Base-by-base conservation (phyloP, 2,797 vertebrate species). In the Tinamus major region DNA sequence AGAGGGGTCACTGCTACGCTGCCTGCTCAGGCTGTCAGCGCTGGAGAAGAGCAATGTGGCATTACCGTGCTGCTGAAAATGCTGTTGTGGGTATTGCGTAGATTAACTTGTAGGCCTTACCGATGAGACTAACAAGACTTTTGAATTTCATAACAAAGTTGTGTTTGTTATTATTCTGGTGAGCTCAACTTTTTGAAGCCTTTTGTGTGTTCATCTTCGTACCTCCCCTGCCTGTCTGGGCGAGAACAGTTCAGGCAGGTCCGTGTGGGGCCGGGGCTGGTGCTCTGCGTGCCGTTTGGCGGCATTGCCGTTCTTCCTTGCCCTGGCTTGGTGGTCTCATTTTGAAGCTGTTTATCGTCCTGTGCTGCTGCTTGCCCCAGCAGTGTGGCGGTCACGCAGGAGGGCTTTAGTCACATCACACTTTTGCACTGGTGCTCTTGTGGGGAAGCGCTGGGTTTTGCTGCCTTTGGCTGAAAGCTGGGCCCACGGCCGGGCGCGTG, bases 281-380 rank as follows among this genome's bases (percentile, higher is more conserved):
- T 63, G 1, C 23, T 12, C 21, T 49, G 8, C 1, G 1, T 62
- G 27, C 16, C 41, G 21, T 29, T 78, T 44, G 31, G 29, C 2
- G 13, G 17, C 10, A 13, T 9, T 26, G 29, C 23, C 9, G 23
- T 56, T 55, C 69, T 74, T 84, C 15, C 31, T 59, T 1, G 46
- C 9, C 23, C 23, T 78, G 18, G 4, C 11, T 46, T 65, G 21
- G 7, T 62, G 39, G 10, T 17, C 7, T 62, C 14, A 16, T 31
- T 61, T 39, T 90, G 62, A 41, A 51, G 48, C 37, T 2, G 0
- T 53, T 62, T 65, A 24, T 61, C n/a, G 27, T 44, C 5, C 2
- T 4, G 0, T n/a, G 16, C 4, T 53, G 13, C 51, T 82, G 19
- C 26, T 61, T 31, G 13, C 79, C 74, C 0, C 2, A 8, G 13